Percentiles rank a stretch among this genome's conserved stretches.
These are phyloP conservation scores for Cylloceria caligata DNA, from an alignment of 2,888 invertebrate genomes.

Conservation along the genomic window DNA sequence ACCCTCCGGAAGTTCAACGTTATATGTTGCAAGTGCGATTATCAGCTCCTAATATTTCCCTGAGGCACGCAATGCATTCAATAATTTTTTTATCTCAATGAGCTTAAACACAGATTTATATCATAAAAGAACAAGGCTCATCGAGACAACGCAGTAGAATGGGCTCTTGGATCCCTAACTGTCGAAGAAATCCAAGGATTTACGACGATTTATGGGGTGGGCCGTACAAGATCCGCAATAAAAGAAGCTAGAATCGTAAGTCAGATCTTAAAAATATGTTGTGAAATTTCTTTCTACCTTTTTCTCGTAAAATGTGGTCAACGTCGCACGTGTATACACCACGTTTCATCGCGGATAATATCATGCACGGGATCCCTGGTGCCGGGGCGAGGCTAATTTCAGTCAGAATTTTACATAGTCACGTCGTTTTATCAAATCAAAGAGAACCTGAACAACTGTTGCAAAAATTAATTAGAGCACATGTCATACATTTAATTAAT, in stretches of 20 bases:
- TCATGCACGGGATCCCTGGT: not conserved
- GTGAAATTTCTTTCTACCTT: not conserved
- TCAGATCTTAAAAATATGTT: not conserved
- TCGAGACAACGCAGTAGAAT: not conserved
- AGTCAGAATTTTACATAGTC: too few species aligned
- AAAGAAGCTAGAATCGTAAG: slow-evolving; percentile 24
- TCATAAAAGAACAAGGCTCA: not conserved
- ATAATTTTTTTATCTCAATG: not conserved
- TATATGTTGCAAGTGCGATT: not conserved
- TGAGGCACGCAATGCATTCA: not conserved
- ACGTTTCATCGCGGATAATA: not conserved
- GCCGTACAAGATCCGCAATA: not conserved
- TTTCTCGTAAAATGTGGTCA: not conserved
- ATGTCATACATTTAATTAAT: too few species aligned
- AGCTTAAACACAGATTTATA: not conserved
- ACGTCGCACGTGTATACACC: not conserved
- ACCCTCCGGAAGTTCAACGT: not conserved
- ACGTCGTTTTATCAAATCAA: too few species aligned
- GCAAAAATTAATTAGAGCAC: too few species aligned
- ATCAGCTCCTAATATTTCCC: not conserved
- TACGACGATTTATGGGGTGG: slow-evolving; percentile 6
- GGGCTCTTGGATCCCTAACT: not conserved
- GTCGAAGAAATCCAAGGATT: slow-evolving; percentile 38
- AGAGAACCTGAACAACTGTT: too few species aligned
- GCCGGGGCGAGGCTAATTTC: not conserved